Evolutionary conservation across 2,888 invertebrate genomes (phyloP), one percentile per base, ranked within the genome.

Genomic region (Drosophila picticornis): DNA sequence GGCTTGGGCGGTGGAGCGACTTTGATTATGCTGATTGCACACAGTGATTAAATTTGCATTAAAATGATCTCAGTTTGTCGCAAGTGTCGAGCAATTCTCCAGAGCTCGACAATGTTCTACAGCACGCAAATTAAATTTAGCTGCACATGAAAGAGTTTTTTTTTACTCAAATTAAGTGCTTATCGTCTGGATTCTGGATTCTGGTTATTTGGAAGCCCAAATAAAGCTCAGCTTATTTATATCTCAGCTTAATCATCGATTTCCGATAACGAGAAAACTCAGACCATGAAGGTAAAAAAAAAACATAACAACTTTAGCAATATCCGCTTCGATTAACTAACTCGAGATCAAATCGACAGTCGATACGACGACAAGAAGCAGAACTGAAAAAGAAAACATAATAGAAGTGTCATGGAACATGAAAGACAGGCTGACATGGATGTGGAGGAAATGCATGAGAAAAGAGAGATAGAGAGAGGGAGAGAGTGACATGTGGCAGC

Each of bases 11-110:
- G 25, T 19, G 48, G 11, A 40, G 32, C 32, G 50, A 58, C 73
- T 82, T 68, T 82, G 90, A 88, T 90, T 90, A 88, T 88, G 85
- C 80, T 76, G 88, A 90, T 90, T 85, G 91, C 76, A 63, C 71
- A 46, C 72, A 61, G 83, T 83, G 91, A 88, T 90, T 90, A 91
- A 90, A 85, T 82, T 89, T 85, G 79, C 81, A 80, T 80, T 80
- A 75, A 80, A 82, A 80, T 79, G 73, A 80, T 68, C 82, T 75
- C 57, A 53, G 62, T 53, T 65, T 52, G 62, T 71, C 73, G 61
- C 69, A 65, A 67, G 72, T 72, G 64, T 72, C 59, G 65, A 43
- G 63, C 66, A 63, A 53, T 31, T 56, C 57, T 46, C 52, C 27
- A 31, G 46, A 36, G 25, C 29, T 16, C 38, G 53, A 38, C 56